Evolutionary conservation across 2,888 invertebrate species (phyloP).

Genomic region (Habrosyne pyritoides): DNA sequence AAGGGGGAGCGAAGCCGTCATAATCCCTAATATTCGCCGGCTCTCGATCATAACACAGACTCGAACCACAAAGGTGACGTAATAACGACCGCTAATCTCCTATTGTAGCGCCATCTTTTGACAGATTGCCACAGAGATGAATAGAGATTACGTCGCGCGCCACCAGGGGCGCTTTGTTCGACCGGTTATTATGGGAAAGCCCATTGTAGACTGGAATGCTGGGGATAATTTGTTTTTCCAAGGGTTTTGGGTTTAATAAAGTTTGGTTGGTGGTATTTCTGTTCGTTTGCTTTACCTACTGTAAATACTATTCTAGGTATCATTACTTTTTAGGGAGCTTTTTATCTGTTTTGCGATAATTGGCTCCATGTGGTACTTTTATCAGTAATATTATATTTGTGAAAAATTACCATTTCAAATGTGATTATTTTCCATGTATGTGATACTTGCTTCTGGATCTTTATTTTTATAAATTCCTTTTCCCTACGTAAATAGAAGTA

Average conservation of each 20-base stretch:
- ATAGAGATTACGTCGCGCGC: conserved; percentile 65
- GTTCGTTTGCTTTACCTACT: no score
- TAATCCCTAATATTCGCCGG: conserved; percentile 79
- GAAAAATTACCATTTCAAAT: no score
- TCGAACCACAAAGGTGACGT: conserved; percentile 75
- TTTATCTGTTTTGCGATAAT: no score
- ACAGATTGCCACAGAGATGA: conserved; percentile 74
- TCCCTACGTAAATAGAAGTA: no score
- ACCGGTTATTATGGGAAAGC: conserved; percentile 61
- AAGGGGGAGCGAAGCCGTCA: conserved; percentile 64
- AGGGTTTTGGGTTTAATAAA: conserved; percentile 47
- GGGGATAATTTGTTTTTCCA: conserved; percentile 71
- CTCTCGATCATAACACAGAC: conserved; percentile 75
- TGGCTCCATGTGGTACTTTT: no score
- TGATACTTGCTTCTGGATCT: no score
- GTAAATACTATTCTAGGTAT: no score
- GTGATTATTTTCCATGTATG: no score
- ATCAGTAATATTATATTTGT: no score
- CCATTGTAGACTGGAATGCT: conserved; percentile 57
- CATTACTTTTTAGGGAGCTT: no score
- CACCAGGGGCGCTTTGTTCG: conserved; percentile 73
- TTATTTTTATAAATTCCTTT: no score
- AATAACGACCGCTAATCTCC: conserved; percentile 79
- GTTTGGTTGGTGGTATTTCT: conserved; percentile 11
- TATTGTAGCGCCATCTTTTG: conserved; percentile 81